A percentile compares a stretch with the other conserved stretches of the same genome.
These are phyloP conservation scores for Clostera curtula DNA, from an alignment of 2,888 invertebrate genomes.

Conservation along the genomic window DNA sequence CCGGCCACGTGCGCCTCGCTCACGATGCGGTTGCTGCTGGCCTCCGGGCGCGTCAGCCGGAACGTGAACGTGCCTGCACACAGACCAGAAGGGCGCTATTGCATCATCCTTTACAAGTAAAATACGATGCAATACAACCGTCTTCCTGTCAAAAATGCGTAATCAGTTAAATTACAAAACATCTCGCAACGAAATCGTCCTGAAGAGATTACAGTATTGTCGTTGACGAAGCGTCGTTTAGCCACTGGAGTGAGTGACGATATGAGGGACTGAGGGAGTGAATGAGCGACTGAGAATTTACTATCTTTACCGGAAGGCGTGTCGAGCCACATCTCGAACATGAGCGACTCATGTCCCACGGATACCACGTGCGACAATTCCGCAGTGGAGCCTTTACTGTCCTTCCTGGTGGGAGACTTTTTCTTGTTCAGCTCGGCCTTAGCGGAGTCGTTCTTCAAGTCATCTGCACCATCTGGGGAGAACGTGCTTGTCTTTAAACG, in stretches of 20 bases:
- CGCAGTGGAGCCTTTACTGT: no score
- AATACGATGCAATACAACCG: neutral
- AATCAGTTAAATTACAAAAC: no score
- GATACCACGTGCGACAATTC: slow-evolving; percentile 74
- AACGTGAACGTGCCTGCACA: slow-evolving; percentile 19
- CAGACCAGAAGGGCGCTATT: slow-evolving; percentile 1
- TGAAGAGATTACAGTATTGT: no score
- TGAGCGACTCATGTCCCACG: slow-evolving; percentile 76
- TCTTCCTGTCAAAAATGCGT: no score
- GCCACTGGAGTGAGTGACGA: no score
- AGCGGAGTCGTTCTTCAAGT: slow-evolving; percentile 30
- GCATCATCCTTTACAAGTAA: no score
- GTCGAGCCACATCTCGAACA: slow-evolving; percentile 77
- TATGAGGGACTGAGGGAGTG: no score
- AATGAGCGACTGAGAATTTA: no score
- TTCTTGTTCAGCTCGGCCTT: slow-evolving; percentile 22
- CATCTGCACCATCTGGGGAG: slow-evolving; percentile 28
- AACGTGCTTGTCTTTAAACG: no score
- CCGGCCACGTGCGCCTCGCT: slow-evolving; percentile 63
- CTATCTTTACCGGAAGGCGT: slow-evolving; percentile 53
- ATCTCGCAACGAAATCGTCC: no score
- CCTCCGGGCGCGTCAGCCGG: slow-evolving; percentile 63
- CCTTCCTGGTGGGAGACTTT: slow-evolving; percentile 22
- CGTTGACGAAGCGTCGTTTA: no score
- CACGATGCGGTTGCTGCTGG: slow-evolving; percentile 58